Conservation (phyloP, 2,797 vertebrate species). For the Hydrolagus colliei region DNA sequence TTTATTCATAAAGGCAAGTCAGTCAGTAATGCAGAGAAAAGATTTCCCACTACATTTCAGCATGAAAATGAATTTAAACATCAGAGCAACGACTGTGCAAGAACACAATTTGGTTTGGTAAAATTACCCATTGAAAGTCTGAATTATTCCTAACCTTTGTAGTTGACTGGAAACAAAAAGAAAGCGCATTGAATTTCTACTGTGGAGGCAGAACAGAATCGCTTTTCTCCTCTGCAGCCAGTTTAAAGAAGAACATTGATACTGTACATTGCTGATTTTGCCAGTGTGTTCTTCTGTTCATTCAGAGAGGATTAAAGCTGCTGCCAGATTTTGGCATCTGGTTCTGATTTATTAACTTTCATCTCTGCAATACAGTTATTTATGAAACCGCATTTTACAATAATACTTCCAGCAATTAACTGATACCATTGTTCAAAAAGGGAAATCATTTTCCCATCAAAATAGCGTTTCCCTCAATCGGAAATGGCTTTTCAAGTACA, state of each 20-base stretch:
- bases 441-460: not conserved
- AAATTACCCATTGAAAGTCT: not conserved
- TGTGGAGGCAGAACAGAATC: not conserved
- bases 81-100: not conserved
- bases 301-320: not conserved
- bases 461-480: not conserved
- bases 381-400: not conserved
- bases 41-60: not conserved
- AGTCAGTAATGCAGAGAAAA: not conserved
- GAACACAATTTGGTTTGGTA: not conserved
- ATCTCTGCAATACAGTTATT: not conserved
- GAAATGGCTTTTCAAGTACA: not conserved
- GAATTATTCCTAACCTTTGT: not conserved
- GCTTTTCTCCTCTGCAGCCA: not conserved
- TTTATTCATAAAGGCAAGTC: too few relatives aligned
- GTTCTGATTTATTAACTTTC: not conserved
- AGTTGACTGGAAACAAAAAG: not conserved
- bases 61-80: not conserved
- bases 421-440: constrained; percentile 3
- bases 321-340: constrained; percentile 4
- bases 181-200: not conserved
- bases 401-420: constrained; percentile 8
- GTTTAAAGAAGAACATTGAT: not conserved
- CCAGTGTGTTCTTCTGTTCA: not conserved
- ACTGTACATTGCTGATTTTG: not conserved